Evolutionary conservation across 2,888 invertebrate genomes (phyloP).

Genomic region (Chymomyza caudatula): DNA sequence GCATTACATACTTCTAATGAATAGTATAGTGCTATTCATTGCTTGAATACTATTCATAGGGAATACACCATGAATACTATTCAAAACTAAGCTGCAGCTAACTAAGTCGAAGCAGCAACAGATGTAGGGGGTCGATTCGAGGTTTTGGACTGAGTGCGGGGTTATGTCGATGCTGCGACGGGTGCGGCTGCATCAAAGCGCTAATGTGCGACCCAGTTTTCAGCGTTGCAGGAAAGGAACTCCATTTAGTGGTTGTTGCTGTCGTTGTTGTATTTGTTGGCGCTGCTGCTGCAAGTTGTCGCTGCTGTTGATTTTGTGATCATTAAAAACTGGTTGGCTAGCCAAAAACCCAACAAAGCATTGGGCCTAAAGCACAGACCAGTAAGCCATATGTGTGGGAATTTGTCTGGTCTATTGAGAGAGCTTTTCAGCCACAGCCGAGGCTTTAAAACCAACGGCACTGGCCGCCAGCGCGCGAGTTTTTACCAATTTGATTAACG

Average conservation of each 20-base stretch:
- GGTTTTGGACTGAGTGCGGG: neutral
- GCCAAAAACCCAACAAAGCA: conserved; percentile 27
- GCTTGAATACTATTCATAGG: too few relatives aligned
- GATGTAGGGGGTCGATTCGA: neutral
- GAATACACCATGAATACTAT: too few relatives aligned
- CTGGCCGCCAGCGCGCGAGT: conserved; percentile 60
- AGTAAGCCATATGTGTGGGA: conserved; percentile 22
- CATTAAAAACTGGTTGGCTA: conserved; percentile 74
- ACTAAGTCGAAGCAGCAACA: too few relatives aligned
- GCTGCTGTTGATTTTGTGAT: conserved; percentile 43
- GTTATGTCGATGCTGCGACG: conserved; percentile 3
- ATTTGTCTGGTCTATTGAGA: conserved; percentile 28
- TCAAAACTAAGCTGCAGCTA: too few relatives aligned
- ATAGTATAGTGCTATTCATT: too few relatives aligned
- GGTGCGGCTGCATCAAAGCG: conserved; percentile 52
- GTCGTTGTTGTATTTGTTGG: neutral
- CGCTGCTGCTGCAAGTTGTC: neutral
- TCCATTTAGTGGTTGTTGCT: conserved; percentile 14
- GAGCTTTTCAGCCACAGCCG: conserved; percentile 34
- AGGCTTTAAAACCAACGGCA: conserved; percentile 61
- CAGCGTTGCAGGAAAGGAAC: conserved; percentile 64
- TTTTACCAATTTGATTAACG: conserved; percentile 57
- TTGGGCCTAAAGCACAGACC: conserved; percentile 21
- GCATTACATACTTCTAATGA: too few relatives aligned
- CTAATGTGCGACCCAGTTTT: conserved; percentile 70